These are phyloP conservation scores for Channa argus DNA, from an alignment of 2,113 vertebrate species.

Conservation along the genomic window DNA sequence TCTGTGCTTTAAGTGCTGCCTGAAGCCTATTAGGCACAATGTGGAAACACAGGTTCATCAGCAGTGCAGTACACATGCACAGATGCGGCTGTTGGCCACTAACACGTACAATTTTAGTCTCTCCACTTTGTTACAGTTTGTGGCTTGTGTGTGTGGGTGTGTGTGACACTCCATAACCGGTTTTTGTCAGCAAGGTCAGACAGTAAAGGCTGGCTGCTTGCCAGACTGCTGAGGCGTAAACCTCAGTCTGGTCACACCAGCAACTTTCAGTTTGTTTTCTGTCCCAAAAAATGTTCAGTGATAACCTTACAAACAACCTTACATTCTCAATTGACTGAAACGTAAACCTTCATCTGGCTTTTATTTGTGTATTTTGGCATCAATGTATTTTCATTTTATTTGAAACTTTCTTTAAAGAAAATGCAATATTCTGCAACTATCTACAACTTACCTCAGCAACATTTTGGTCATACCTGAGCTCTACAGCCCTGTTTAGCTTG, in stretches of 20 bases:
- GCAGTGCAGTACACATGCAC: conserved; percentile 19
- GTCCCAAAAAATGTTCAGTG: not conserved
- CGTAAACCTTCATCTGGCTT: not conserved
- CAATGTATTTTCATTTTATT: not conserved
- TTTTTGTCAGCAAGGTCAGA: conserved; percentile 23
- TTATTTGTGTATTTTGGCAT: conserved; percentile 5
- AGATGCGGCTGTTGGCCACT: conserved; percentile 31
- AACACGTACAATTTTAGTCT: conserved; percentile 4
- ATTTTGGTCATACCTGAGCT: not conserved
- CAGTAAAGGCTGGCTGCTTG: conserved; percentile 33
- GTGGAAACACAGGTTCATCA: conserved; percentile 22
- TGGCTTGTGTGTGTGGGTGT: not conserved
- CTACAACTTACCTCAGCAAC: not conserved
- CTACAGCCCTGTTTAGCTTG: not conserved
- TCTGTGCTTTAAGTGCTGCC: conserved; percentile 12
- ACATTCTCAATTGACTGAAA: not conserved
- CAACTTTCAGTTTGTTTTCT: conserved; percentile 2
- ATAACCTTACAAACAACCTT: not conserved
- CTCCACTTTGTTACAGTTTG: not conserved
- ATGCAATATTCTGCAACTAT: not conserved
- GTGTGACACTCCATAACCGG: not conserved
- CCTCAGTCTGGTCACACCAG: not conserved
- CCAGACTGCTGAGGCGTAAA: conserved; percentile 16
- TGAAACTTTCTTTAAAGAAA: conserved; percentile 8
- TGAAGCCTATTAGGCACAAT: conserved; percentile 20